Evolutionary conservation across 2,888 invertebrate genomes (phyloP).

Genomic region (Drosophila atroscutellata): DNA sequence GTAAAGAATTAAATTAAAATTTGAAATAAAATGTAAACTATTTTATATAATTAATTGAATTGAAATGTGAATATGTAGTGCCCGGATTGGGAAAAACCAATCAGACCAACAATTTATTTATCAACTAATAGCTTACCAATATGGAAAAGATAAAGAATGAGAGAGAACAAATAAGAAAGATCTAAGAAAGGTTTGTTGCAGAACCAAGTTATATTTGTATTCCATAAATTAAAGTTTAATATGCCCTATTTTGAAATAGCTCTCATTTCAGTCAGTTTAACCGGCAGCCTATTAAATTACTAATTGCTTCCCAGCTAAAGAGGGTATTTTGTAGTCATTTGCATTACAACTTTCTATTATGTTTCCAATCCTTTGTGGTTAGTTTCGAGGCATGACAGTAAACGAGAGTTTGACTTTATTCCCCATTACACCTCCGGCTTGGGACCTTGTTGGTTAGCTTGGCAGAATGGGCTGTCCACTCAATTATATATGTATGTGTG

Average conservation of each 20-base stretch:
- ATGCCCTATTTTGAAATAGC: background rate
- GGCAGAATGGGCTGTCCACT: slow-evolving; percentile 8
- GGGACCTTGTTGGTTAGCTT: slow-evolving; percentile 4
- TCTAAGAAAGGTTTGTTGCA: background rate
- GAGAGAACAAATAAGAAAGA: background rate
- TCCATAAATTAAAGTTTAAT: background rate
- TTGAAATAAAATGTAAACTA: background rate
- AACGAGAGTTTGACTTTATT: background rate
- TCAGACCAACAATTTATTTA: accelerated
- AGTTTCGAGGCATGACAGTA: slow-evolving; percentile 1
- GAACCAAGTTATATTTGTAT: background rate
- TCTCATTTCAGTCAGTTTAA: background rate
- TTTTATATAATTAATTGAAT: background rate
- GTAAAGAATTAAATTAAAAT: background rate
- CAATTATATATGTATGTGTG: slow-evolving; percentile 34
- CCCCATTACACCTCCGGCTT: background rate
- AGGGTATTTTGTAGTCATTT: slow-evolving; percentile 3
- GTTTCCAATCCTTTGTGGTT: background rate
- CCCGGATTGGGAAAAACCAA: background rate
- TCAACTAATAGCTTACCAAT: background rate
- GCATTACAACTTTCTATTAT: background rate
- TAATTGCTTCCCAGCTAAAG: background rate
- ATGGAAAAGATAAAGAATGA: background rate
- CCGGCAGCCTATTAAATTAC: background rate
- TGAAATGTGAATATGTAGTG: background rate